Evolutionary conservation across 2,113 vertebrate genomes (phyloP), one percentile per base, ranked within the genome.

Genomic region (Amphiprion percula): DNA sequence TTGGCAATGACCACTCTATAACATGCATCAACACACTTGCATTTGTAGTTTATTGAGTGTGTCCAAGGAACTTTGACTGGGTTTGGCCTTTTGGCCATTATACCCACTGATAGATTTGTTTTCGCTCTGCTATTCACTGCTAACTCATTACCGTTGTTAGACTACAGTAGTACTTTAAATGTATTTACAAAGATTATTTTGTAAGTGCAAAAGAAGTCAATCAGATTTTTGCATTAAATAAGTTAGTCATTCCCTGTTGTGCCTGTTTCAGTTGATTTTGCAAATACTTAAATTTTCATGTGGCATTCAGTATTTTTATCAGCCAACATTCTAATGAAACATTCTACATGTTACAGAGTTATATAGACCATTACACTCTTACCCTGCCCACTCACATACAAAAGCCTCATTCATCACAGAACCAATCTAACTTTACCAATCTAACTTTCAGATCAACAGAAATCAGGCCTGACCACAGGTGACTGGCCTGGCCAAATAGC

Each of bases 401-500:
- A 79, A 79, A 55, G 30, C 50, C 59, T 68, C 41, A 81, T 87
- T 88, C 83, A 73, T 85, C 82, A 75, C 68, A 78, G 37, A 83
- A 86, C 63, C 83, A 84, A 91, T 93, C 82, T 81, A 80, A 90
- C 86, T 87, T 90, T 89, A 86, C 63, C 83, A 84, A 91, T 93
- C 82, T 81, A 80, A 90, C 86, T 87, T 90, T 89, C 56, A 92
- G 87, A 90, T 91, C 75, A 91, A 84, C 84, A 78, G 73, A 84
- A 91, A 87, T 83, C 82, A 83, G 70, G 49, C 41, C 74, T 84
- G 81, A 77, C 87, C 84, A 91, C 90, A 92, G 88, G 87, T 87
- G 86, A 91, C 70, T 91, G 84, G 82, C 83, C 90, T 77, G 87
- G 76, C 76, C 87, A 92, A 91, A 93, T 89, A 88, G 79, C 82